Base-by-base conservation (phyloP, 1,140 invertebrate genomes). In the Pseudomyrmex flavicornis region DNA sequence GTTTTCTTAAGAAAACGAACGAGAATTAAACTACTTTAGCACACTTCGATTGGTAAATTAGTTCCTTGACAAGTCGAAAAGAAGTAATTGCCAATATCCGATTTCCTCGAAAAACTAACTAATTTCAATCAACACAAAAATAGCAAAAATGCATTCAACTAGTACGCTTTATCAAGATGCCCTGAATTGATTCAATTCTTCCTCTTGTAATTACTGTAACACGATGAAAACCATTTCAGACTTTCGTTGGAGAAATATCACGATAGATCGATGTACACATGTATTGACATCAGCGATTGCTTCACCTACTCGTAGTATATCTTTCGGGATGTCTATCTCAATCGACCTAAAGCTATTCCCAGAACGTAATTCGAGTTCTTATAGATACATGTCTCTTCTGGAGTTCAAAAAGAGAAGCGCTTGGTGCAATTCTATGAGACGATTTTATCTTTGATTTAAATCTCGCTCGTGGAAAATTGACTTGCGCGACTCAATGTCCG, bases 381-480 rank as follows among this genome's bases (percentile, higher is more conserved):
- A 52, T 22, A 35, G 35, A 0, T 35, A 9, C n/a, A n/a, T 61
- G 82, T 61, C 63, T 48, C 46, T 70, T 84, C 26, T 26, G 52
- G 35, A 35, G 56, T 61, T 62, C 26, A 35, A 56, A 35, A 13
- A 74, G 56, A 73, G 65, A 3, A 56, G 58, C 20, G 17, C 26
- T 48, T 26, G 48, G 7, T 20, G 20, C 26, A 12, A 58, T 46
- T 69, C 17, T 13, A 17, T 13, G 35, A 20, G n/a, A 76, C 44
- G 61, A 50, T n/a, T 76, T 35, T 54, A 9, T 46, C 85, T 85
- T 82, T 85, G 84, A 85, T 63, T 86, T 56, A 69, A 85, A 86
- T 86, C 84, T 85, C 75, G 50, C 35, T 62, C 22, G 20, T 10
- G n/a, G 59, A 56, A 69, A 82, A 86, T 85, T 85, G 75, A 73